These are phyloP conservation scores for Palythoa heliodiscus DNA, from an alignment of 92 coral and sea anemone genomes.

Conservation along the genomic window DNA sequence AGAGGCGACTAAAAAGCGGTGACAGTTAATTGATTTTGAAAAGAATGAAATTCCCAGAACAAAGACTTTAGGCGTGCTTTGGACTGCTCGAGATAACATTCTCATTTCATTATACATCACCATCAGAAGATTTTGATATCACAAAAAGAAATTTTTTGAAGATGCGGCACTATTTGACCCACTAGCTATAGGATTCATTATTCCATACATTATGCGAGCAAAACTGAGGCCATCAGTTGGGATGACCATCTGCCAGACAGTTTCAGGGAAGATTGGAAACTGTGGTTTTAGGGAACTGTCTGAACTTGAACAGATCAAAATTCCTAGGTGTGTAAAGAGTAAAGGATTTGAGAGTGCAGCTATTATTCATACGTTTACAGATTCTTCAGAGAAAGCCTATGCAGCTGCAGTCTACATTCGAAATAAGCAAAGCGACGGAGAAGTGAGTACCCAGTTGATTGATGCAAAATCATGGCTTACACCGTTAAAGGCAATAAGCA, in stretches of 20 bases:
- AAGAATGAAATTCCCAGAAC: not conserved
- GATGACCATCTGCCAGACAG: too few relatives aligned
- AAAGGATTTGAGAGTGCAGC: too few relatives aligned
- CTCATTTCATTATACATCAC: not conserved
- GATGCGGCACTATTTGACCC: not conserved
- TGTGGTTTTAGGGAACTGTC: slow-evolving; percentile 37
- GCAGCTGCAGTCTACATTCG: too few relatives aligned
- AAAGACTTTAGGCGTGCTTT: not conserved
- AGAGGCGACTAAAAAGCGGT: not conserved
- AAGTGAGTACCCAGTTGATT: not conserved
- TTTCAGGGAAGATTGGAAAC: slow-evolving; percentile 2
- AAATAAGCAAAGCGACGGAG: not conserved
- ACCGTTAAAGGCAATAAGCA: not conserved
- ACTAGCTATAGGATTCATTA: not conserved
- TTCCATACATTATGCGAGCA: not conserved
- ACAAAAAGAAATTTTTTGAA: too few relatives aligned
- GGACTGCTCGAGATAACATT: not conserved
- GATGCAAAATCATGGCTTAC: not conserved
- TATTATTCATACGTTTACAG: too few relatives aligned
- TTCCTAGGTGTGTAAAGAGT: not conserved
- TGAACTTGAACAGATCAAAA: slow-evolving; percentile 31
- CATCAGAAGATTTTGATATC: too few relatives aligned
- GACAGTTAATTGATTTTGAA: not conserved
- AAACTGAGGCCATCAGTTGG: not conserved
- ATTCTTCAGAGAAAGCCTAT: too few relatives aligned